Base-by-base conservation (phyloP, 2,113 vertebrate genomes). In the Pedionomus torquatus region DNA sequence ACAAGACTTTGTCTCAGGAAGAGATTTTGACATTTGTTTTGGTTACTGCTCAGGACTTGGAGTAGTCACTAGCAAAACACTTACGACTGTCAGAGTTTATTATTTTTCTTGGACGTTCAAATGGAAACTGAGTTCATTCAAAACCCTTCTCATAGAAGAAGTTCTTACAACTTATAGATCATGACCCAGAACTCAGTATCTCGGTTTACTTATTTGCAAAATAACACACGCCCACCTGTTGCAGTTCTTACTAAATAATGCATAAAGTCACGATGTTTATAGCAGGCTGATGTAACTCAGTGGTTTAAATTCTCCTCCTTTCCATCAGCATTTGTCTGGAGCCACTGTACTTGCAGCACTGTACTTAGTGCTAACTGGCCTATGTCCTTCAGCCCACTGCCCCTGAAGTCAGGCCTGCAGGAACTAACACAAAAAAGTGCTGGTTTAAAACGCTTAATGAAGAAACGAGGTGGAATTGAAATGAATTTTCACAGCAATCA, bases 401-500 rank as follows among this genome's bases (percentile, higher is more conserved):
- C 35, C 41, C 71, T 85, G 39, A 51, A 77, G 24, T 65, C 77
- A 58, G 49, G 31, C 39, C 37, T 77, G 52, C 58, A 74, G 68
- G 37, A 91, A 48, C 46, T 37, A 90, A 66, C 58, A 21, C 46
- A 76, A 54, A 51, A 92, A 89, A 82, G n/a, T 26, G 37, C 39
- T 39, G 44, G 33, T 91, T 90, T 87, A 87, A 89, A 65, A 91
- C 0, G 1, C 64, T 43, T 77, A 86, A 75, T 65, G 57, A 89
- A 76, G 71, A 76, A 71, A 66, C n/a, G 8, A 93, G 85, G 52
- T 81, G 37, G 41, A 83, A 88, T 60, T 66, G 35, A 85, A 94
- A 81, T 43, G 20, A 78, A 83, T 95, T 93, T 95, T 78, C 86
- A 81, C 75, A 93, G 86, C 28, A 86, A 91, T 92, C 83, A 93